These are phyloP conservation scores for Benitochromis conjunctus DNA, from an alignment of 2,113 vertebrate species.

Conservation along the genomic window DNA sequence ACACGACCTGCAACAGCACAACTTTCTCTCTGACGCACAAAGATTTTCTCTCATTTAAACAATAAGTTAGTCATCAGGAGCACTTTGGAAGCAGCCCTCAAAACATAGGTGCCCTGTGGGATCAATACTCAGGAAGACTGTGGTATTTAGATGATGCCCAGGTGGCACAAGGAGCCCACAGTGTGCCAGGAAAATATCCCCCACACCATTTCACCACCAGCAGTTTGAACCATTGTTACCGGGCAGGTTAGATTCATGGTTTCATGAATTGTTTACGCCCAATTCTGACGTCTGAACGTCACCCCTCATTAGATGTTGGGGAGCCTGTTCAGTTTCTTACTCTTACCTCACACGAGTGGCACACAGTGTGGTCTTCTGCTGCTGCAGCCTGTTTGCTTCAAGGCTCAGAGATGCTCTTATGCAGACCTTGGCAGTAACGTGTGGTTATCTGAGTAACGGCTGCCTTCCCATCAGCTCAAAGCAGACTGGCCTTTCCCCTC, in stretches of 20 bases:
- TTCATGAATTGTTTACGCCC: rapidly evolving
- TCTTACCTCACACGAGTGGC: not conserved
- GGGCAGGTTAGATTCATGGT: not conserved
- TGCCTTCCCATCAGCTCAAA: not conserved
- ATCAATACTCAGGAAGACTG: not conserved
- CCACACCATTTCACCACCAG: rapidly evolving
- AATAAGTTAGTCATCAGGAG: not conserved
- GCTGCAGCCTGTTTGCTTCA: not conserved
- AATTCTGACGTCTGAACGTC: not conserved
- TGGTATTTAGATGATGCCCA: not conserved
- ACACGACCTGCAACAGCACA: not conserved
- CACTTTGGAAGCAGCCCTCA: not conserved
- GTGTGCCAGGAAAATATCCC: not conserved
- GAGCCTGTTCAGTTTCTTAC: rapidly evolving
- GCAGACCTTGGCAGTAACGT: not conserved
- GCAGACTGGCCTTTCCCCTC: not conserved
- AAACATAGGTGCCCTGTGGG: not conserved
- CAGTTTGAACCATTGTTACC: not conserved
- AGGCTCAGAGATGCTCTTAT: not conserved
- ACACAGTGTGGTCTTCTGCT: not conserved
- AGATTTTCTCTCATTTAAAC: not conserved
- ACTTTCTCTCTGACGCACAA: rapidly evolving
- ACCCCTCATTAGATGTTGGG: not conserved
- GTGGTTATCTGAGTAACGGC: not conserved
- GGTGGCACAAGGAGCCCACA: not conserved